These are phyloP conservation scores for Nesoenas mayeri DNA, from an alignment of 2,113 vertebrate species.

Conservation along the genomic window DNA sequence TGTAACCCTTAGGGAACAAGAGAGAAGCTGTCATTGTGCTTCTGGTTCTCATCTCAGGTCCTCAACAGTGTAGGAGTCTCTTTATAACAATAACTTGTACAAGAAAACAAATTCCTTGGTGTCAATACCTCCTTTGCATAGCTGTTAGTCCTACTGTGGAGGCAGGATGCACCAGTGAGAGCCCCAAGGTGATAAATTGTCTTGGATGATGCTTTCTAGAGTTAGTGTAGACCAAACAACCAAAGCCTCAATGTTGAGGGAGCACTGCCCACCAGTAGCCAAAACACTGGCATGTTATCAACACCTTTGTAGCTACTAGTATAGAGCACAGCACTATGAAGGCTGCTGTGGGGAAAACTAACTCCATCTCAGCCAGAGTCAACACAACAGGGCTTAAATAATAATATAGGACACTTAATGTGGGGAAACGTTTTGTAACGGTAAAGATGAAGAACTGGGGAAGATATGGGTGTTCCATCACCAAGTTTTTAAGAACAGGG, in stretches of 20 bases:
- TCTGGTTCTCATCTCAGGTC: neutral
- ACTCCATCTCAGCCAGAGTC: too few species aligned
- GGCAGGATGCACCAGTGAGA: neutral
- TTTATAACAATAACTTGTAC: neutral
- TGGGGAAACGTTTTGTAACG: neutral
- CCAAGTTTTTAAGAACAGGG: neutral
- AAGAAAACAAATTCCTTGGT: neutral
- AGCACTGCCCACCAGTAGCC: too few species aligned
- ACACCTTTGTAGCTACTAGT: too few species aligned
- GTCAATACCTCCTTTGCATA: neutral
- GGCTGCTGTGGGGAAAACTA: too few species aligned
- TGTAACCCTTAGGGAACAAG: neutral
- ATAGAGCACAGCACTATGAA: too few species aligned
- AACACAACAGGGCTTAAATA: neutral
- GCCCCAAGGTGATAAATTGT: neutral
- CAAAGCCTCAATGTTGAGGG: neutral
- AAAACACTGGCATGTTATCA: too few species aligned
- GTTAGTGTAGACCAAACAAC: neutral
- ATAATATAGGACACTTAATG: neutral
- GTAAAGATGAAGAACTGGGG: neutral
- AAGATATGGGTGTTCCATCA: neutral
- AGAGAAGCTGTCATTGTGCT: neutral
- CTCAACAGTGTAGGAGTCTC: neutral
- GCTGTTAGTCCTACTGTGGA: neutral
- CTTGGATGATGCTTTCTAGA: neutral